These are phyloP conservation scores for Carterocephalus palaemon DNA, from an alignment of 2,888 invertebrate species.

Conservation along the genomic window DNA sequence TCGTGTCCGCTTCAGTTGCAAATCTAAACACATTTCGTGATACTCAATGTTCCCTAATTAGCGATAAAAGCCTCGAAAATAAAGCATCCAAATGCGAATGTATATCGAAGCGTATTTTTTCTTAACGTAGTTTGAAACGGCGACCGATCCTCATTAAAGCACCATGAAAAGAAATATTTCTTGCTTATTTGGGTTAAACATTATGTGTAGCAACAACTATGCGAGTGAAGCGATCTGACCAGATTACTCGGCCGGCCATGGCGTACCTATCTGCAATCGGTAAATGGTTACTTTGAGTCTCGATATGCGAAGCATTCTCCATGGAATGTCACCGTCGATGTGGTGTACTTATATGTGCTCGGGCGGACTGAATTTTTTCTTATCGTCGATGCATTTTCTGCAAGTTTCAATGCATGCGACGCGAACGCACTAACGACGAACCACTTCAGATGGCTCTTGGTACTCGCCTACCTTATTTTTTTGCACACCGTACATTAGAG, in stretches of 20 bases:
- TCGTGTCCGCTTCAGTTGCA: not conserved
- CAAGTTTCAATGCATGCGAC: conserved; percentile 67
- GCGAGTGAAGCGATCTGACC: conserved; percentile 71
- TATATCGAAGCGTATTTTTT: conserved; percentile 4
- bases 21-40: not conserved
- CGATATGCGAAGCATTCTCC: conserved; percentile 71
- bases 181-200: conserved; percentile 75
- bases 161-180: conserved; percentile 62
- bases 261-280: conserved; percentile 75
- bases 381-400: conserved; percentile 77
- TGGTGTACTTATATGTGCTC: conserved; percentile 72
- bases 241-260: conserved; percentile 74
- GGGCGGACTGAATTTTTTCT: conserved; percentile 75
- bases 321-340: conserved; percentile 73
- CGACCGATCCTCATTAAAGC: conserved; percentile 43
- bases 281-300: conserved; percentile 77
- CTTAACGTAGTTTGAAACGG: conserved; percentile 26
- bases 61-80: not conserved
- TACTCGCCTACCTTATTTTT: conserved; percentile 38
- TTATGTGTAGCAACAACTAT: conserved; percentile 67
- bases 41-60: not conserved
- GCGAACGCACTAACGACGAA: conserved; percentile 44
- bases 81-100: conserved; percentile 2
- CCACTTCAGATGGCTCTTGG: conserved; percentile 39
- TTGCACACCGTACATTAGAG: not conserved